Evolutionary conservation across 2,888 invertebrate species (phyloP).

Genomic region (Drosophila kuntzei): DNA sequence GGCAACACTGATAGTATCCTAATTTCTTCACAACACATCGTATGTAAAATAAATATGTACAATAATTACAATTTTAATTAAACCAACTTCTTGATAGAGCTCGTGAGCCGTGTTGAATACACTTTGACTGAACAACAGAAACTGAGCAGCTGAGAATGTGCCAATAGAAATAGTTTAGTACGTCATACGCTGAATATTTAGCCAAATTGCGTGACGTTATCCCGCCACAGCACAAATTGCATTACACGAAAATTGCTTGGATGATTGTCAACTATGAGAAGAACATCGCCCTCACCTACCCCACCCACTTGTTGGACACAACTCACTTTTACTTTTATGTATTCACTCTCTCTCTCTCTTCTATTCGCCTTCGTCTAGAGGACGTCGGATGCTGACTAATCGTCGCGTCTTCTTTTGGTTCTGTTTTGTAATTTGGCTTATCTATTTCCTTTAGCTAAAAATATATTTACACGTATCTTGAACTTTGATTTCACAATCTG

Average conservation of each 20-base stretch:
- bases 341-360: not conserved
- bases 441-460: constrained; percentile 38
- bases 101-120: constrained; percentile 34
- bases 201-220: constrained; percentile 41
- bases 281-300: not conserved
- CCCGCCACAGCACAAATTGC: constrained; percentile 17
- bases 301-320: constrained; percentile 43
- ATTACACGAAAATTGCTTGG: constrained; percentile 17
- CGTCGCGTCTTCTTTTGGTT: constrained; percentile 2
- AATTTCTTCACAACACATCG: not conserved
- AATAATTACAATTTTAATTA: not conserved
- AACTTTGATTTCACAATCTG: constrained; percentile 39
- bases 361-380: not conserved
- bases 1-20: not conserved
- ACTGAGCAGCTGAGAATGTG: constrained; percentile 17
- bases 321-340: constrained; percentile 39
- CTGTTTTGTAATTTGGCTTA: constrained; percentile 16
- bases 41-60: not conserved
- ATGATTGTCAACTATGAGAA: constrained; percentile 2
- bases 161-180: not conserved
- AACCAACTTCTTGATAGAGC: constrained; percentile 40
- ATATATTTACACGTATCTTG: constrained; percentile 35
- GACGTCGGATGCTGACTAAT: constrained; percentile 43
- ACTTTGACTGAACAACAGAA: constrained; percentile 11
- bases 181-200: constrained; percentile 28